Percentiles rank a stretch among this genome's conserved stretches.
Evolutionary conservation across 2,113 vertebrate species (phyloP).

Genomic region (Lepus americanus): DNA sequence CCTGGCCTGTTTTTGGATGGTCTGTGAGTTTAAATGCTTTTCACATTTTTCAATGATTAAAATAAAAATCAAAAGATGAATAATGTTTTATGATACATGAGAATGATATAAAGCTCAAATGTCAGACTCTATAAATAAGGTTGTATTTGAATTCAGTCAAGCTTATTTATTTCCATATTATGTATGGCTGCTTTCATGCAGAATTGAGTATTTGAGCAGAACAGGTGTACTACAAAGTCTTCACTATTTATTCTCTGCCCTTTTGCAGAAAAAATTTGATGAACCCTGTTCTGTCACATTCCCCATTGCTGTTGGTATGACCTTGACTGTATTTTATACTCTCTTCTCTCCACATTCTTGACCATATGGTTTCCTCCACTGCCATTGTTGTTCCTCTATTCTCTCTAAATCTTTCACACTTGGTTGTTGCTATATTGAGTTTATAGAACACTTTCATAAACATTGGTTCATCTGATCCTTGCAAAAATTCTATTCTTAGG

Average conservation of each 20-base stretch:
- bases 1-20: not conserved
- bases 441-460: not conserved
- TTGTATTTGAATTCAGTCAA: conserved; percentile 39
- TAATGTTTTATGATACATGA: conserved; percentile 40
- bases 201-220: conserved; percentile 1
- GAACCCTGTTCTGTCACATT: not conserved
- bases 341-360: not conserved
- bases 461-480: conserved; percentile 2
- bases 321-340: not conserved
- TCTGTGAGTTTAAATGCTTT: not conserved
- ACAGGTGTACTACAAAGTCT: not conserved
- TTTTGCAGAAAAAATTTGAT: conserved; percentile 15
- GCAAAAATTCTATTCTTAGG: conserved; percentile 3
- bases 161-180: not conserved
- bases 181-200: not conserved
- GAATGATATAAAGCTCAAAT: conserved; percentile 49
- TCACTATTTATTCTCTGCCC: conserved; percentile 8
- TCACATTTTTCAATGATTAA: conserved; percentile 22
- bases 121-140: conserved; percentile 4
- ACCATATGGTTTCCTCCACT: not conserved
- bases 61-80: conserved; percentile 60
- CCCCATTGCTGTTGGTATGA: not conserved
- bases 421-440: not conserved
- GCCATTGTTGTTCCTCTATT: not conserved
- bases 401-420: conserved; percentile 13